Evolutionary conservation across 2,888 invertebrate species (phyloP), one percentile per base, ranked within the genome.

Genomic region (Homarus gammarus): DNA sequence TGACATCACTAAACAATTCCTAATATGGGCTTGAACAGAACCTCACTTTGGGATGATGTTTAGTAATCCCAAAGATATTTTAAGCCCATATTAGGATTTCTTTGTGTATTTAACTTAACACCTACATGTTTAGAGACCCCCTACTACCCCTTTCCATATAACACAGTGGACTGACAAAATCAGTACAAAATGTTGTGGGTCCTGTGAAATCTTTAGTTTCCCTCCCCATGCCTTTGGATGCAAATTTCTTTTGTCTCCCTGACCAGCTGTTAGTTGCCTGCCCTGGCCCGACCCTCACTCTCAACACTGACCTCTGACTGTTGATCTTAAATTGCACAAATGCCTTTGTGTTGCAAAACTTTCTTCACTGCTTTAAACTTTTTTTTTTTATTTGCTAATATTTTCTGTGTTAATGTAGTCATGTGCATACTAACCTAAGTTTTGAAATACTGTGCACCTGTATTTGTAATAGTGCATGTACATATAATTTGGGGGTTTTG

Each of bases 201-300:
- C 72, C n/a, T 51, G 33, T 49, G 72, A 72, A 49, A 51, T 31
- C 75, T 73, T 70, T 72, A 51, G 22, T 72, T 72, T 38, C 27
- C 83, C 72, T 33, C 8, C 51, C 83, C 70, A 70, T 83, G 70
- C 83, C 51, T 64, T 51, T 51, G 49, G 15, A 44, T 70, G 72
- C 51, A 33, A 33, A 38, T 73, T 73, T 79, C 51, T n/a, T 70
- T 22, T 82, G 87, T 87, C 87, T 81, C 87, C 87, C 87, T 82
- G 87, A 87, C 87, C 81, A 75, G 33, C 87, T 87, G 87, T 87
- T 87, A 73, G 64, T 72, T 87, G 81, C 87, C 87, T 87, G 87
- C 81, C 87, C 87, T 84, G 73, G 87, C 87, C 87, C 82, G 56
- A 81, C 70, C 72, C 81, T 85, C 81, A 77, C 40, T 61, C 31